Conservation (phyloP, 1,140 invertebrate genomes). For the Rhagoletis zephyria region DNA sequence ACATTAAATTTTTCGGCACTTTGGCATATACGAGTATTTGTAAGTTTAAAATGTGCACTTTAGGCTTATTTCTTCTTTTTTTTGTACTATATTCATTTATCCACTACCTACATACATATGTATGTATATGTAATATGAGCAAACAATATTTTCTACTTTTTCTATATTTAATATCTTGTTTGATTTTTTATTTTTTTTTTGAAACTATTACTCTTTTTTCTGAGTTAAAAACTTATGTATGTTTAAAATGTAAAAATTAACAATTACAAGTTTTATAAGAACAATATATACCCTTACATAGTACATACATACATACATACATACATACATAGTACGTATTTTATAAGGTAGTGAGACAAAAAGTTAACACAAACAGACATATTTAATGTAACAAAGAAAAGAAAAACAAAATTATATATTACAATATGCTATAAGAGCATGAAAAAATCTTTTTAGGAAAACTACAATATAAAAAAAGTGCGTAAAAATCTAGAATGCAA, state of each 20-base stretch:
- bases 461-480: neutral
- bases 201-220: too few relatives aligned
- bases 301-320: neutral
- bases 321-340: constrained; percentile 30
- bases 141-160: neutral
- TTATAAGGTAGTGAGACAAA: constrained; percentile 56
- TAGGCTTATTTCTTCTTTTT: neutral
- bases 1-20: neutral
- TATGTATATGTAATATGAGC: neutral
- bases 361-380: constrained; percentile 57
- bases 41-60: constrained; percentile 3
- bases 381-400: constrained; percentile 52
- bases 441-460: constrained; percentile 21
- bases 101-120: neutral
- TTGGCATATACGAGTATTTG: neutral
- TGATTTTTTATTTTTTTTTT: neutral
- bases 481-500: neutral
- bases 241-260: constrained; percentile 12
- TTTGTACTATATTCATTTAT: neutral
- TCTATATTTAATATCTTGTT: neutral
- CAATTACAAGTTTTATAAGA: constrained; percentile 43
- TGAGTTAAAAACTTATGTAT: neutral
- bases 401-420: constrained; percentile 25
- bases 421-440: constrained; percentile 19
- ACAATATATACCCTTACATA: constrained; percentile 20